phyloP scores from a whole-genome alignment of 2,797 vertebrate species.

The Hydrolagus colliei region DNA sequence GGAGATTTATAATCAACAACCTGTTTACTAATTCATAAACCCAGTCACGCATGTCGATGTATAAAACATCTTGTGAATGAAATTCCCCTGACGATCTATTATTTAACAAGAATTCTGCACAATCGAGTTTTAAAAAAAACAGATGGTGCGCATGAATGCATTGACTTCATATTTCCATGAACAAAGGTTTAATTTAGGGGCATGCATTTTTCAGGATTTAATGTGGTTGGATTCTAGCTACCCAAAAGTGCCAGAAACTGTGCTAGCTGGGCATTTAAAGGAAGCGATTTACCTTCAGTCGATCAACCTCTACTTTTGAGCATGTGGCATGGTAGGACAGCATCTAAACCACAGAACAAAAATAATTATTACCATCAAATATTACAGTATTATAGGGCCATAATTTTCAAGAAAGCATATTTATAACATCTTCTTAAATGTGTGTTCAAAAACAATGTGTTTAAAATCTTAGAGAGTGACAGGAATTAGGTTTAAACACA shows the following conservation, averaged over 20 bases:
- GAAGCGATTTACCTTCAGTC: conserved; percentile 57
- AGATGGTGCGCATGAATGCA: not conserved
- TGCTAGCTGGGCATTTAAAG: conserved; percentile 17
- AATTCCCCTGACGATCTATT: conserved; percentile 52
- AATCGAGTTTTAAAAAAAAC: conserved; percentile 32
- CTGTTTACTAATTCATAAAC: conserved; percentile 62
- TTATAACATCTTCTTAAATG: no score
- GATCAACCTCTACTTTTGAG: conserved; percentile 69
- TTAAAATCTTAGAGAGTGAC: not conserved
- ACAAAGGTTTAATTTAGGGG: conserved; percentile 10
- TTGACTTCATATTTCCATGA: conserved; percentile 25
- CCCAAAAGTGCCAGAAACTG: not conserved
- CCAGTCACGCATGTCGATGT: conserved; percentile 57
- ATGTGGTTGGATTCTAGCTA: conserved; percentile 11
- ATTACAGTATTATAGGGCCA: conserved; percentile 61
- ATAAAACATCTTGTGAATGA: conserved; percentile 56
- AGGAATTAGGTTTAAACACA: not conserved
- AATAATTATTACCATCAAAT: not conserved
- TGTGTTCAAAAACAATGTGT: not conserved
- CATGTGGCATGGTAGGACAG: conserved; percentile 70
- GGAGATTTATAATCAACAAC: conserved; percentile 60
- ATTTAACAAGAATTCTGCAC: conserved; percentile 37
- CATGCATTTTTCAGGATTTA: not conserved
- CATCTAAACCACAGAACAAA: conserved; percentile 51
- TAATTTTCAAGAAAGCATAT: conserved; percentile 48